Base-by-base conservation (phyloP, 1,140 invertebrate genomes). In the Radopholus similis region DNA sequence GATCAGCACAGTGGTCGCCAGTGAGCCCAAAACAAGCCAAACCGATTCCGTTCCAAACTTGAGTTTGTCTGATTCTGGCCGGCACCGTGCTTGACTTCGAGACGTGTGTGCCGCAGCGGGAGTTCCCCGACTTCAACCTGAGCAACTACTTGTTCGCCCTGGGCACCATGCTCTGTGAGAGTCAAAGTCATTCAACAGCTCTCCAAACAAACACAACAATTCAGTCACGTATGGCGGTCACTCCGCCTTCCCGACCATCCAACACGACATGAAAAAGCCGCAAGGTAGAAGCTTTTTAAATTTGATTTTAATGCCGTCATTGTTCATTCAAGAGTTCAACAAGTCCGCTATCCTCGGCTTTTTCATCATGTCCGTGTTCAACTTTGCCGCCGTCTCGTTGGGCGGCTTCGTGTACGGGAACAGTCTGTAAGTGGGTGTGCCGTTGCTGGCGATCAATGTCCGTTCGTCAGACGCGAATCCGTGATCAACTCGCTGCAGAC, bases 181-280 rank as follows among this genome's bases (percentile, higher is more conserved):
- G n/a, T n/a, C n/a, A n/a, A n/a, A n/a, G n/a, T n/a, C n/a, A n/a
- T n/a, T n/a, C n/a, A n/a, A n/a, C n/a, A n/a, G n/a, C n/a, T n/a
- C n/a, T n/a, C n/a, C n/a, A n/a, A n/a, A n/a, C n/a, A n/a, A n/a
- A n/a, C n/a, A n/a, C n/a, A n/a, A n/a, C n/a, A n/a, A n/a, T n/a
- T n/a, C n/a, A n/a, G n/a, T 85, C 62, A 82, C 84, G 15, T 84
- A 83, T 57, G 83, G 83, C 11, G 85, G 84, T 9, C 83, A 84
- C 59, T 76, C 83, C 6, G 80, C 80, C 28, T 85, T 85, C 63
- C 85, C 84, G 23, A 85, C 85, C 4, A 84, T 85, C 64, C 84
- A 85, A 69, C 75, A 82, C 38, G 68, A 70, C 23, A 70, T 70
- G 68, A 70, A 70, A 64, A 64, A 54, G 38, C 69, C 69, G 9